A percentile compares a stretch with the other conserved stretches of the same genome.
These are phyloP conservation scores for Philonicus albiceps DNA, from an alignment of 2,888 invertebrate species.

Conservation along the genomic window DNA sequence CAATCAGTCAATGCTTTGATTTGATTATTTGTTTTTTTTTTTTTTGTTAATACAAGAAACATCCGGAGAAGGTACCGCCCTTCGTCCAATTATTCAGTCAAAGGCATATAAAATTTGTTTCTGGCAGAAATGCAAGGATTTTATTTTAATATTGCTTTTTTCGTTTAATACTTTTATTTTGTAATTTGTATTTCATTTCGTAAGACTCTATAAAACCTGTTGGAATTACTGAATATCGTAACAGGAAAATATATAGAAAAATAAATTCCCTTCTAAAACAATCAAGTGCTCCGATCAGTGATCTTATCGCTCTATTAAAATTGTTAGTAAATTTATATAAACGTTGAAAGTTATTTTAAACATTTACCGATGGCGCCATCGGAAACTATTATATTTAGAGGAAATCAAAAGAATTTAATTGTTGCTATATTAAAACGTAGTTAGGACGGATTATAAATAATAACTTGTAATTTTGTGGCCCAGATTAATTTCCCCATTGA, in stretches of 20 bases:
- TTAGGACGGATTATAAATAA: background rate
- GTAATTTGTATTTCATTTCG: background rate
- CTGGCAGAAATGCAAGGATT: constrained; percentile 22
- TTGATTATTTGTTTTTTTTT: background rate
- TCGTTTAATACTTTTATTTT: background rate
- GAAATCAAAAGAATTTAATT: background rate
- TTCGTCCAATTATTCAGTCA: background rate
- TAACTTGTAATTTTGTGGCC: background rate
- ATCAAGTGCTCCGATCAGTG: background rate
- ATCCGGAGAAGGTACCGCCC: background rate
- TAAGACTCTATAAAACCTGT: background rate
- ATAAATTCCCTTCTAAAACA: background rate
- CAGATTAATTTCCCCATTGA: background rate
- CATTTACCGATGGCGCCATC: background rate
- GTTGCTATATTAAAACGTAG: background rate
- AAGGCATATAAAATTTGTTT: constrained; percentile 31
- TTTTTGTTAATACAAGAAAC: too few species aligned
- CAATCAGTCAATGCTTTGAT: background rate
- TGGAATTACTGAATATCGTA: background rate
- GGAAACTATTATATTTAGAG: background rate
- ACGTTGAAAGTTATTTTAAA: background rate
- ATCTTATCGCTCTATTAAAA: background rate
- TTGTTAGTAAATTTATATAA: background rate
- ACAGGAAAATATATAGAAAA: background rate
- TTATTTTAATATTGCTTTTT: constrained; percentile 13